Percentiles rank a stretch among this genome's conserved stretches.
Conservation (phyloP, 92 coral and sea anemone genomes). For the Phenganax subtilis region DNA sequence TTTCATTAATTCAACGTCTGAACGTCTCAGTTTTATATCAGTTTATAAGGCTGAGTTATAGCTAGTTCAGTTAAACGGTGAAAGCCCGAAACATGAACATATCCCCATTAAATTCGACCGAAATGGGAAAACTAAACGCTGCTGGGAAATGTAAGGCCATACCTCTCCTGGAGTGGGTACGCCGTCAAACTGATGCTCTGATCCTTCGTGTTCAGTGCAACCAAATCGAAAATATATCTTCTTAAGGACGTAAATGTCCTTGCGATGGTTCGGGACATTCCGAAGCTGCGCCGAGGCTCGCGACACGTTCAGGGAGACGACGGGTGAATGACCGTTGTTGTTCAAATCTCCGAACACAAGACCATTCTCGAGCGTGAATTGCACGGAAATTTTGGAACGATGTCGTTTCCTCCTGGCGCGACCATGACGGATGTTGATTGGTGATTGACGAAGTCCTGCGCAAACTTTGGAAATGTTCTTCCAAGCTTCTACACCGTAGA, state of each 20-base stretch:
- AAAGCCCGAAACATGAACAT: too few species aligned
- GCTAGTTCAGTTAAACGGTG: too few species aligned
- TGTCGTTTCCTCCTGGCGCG: conserved; percentile 11
- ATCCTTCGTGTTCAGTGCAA: conserved; percentile 53
- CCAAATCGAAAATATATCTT: conserved; percentile 53
- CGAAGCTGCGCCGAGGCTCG: conserved; percentile 54
- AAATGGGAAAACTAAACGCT: too few species aligned
- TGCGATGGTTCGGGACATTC: conserved; percentile 42
- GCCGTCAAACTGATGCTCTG: conserved; percentile 69
- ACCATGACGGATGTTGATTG: conserved; percentile 50
- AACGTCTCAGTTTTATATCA: too few species aligned
- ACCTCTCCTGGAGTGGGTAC: conserved; percentile 63
- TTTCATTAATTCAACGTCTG: too few species aligned
- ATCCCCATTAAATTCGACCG: too few species aligned
- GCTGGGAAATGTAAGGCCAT: background rate
- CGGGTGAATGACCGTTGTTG: conserved; percentile 54
- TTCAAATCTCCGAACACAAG: conserved; percentile 51
- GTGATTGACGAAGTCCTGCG: conserved; percentile 52
- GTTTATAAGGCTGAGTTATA: too few species aligned
- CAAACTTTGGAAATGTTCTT: conserved; percentile 46
- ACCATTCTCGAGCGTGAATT: conserved; percentile 47
- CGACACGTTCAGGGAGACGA: conserved; percentile 41
- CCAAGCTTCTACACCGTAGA: conserved; percentile 69
- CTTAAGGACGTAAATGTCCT: conserved; percentile 44
- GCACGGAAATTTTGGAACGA: conserved; percentile 32